A percentile compares a stretch with the other conserved stretches of the same genome.
phyloP scores from a whole-genome alignment of 1,140 invertebrate genomes.

The Trichoplusia ni region DNA sequence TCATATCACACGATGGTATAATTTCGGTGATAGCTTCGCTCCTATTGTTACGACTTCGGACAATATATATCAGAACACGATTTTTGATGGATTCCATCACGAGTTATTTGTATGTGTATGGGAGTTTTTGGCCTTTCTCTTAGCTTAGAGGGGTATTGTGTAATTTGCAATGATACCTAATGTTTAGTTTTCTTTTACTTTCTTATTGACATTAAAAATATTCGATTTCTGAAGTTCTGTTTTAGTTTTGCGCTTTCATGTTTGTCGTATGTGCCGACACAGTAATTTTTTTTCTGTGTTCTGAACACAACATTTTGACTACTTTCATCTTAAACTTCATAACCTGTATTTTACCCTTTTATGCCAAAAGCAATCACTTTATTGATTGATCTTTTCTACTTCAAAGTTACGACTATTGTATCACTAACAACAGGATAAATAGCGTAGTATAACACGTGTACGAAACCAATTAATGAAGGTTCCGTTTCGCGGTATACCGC shows the following conservation, averaged over 20 bases:
- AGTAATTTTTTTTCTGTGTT: too few relatives aligned
- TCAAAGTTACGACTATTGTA: not conserved
- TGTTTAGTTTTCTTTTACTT: too few relatives aligned
- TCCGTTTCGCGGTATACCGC: slow-evolving; percentile 19
- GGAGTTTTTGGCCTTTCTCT: not conserved
- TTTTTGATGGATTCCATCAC: slow-evolving; percentile 11
- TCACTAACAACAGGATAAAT: not conserved
- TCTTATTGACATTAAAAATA: too few relatives aligned
- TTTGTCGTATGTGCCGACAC: too few relatives aligned
- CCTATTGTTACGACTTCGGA: slow-evolving; percentile 11
- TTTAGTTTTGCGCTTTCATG: too few relatives aligned
- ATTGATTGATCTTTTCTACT: too few relatives aligned
- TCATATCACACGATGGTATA: not conserved
- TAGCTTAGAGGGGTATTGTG: not conserved
- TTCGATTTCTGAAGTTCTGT: too few relatives aligned
- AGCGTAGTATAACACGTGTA: not conserved
- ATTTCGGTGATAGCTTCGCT: slow-evolving; percentile 13
- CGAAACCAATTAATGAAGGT: slow-evolving; percentile 23
- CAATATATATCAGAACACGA: slow-evolving; percentile 12
- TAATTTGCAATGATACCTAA: too few relatives aligned
- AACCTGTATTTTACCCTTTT: too few relatives aligned
- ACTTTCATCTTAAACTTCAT: too few relatives aligned
- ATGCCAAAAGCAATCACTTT: too few relatives aligned
- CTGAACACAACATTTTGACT: too few relatives aligned
- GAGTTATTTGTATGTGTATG: slow-evolving; percentile 4